A percentile compares a stretch with the other conserved stretches of the same genome.
Conservation (phyloP, 2,113 vertebrate genomes). For the Trachemys scripta region DNA sequence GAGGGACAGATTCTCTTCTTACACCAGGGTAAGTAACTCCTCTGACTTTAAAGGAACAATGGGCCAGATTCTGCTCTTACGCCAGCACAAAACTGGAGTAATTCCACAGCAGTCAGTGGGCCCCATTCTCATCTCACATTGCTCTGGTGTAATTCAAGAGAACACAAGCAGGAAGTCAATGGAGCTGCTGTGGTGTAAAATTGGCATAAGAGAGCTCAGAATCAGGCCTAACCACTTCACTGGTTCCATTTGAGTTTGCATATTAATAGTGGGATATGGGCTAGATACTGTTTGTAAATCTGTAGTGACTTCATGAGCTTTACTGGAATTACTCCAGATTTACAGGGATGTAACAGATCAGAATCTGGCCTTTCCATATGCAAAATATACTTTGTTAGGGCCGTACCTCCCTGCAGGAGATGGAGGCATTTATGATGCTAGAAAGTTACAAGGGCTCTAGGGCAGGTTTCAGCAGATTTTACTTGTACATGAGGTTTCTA, state of each 20-base stretch:
- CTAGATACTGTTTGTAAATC: neutral
- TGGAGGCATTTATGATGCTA: slow-evolving; percentile 57
- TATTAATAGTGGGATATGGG: neutral
- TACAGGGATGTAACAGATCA: neutral
- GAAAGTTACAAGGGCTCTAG: slow-evolving; percentile 44
- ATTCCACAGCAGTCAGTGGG: neutral
- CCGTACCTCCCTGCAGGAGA: neutral
- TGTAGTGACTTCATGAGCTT: neutral
- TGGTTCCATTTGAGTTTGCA: neutral
- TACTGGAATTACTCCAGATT: neutral
- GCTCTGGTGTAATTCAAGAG: slow-evolving; percentile 4
- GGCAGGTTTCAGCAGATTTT: slow-evolving; percentile 52
- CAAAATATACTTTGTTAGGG: neutral
- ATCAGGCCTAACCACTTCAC: neutral
- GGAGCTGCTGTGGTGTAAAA: neutral
- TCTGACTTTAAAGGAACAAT: neutral
- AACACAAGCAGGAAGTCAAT: neutral
- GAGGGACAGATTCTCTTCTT: neutral
- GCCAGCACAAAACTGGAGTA: neutral
- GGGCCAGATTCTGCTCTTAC: neutral
- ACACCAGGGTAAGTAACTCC: neutral
- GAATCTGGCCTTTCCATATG: neutral
- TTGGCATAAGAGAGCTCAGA: neutral
- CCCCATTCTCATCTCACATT: neutral
- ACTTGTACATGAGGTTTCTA: slow-evolving; percentile 58